These are phyloP conservation scores for Tragulus kanchil DNA, from an alignment of 2,113 vertebrate species.

Conservation along the genomic window DNA sequence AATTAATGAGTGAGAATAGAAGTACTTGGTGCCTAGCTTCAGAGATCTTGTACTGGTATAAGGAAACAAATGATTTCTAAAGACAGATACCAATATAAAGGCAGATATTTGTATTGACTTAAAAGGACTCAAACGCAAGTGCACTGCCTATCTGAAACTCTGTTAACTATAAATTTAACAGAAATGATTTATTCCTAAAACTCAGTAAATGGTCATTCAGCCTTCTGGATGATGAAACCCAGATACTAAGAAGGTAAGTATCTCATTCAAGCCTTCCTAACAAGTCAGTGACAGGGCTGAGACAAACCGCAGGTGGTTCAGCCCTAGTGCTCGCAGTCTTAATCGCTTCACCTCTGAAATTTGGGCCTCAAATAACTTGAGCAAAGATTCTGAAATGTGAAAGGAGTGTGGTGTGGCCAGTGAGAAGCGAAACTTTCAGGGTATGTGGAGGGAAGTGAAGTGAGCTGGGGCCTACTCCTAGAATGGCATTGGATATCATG, in stretches of 20 bases:
- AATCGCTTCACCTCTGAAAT: background rate
- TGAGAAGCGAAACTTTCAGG: background rate
- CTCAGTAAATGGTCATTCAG: background rate
- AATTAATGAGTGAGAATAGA: conserved; percentile 24
- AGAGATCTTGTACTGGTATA: background rate
- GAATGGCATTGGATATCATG: background rate
- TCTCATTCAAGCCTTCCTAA: background rate
- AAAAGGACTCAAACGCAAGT: background rate
- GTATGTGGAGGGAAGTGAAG: background rate
- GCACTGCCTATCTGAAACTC: background rate
- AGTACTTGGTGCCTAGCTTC: background rate
- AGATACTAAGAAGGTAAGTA: background rate
- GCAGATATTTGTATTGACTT: conserved; percentile 8
- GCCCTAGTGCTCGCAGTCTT: background rate
- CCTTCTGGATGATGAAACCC: conserved; percentile 30
- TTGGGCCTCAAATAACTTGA: background rate
- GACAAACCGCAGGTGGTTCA: background rate
- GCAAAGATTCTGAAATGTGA: conserved; percentile 9
- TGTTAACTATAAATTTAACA: conserved; percentile 38
- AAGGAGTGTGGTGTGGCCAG: background rate
- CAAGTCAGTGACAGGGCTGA: conserved; percentile 49
- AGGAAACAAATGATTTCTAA: conserved; percentile 23
- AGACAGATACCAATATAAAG: background rate
- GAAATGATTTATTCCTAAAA: background rate
- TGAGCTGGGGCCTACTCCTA: background rate